Conservation (phyloP, 2,113 vertebrate genomes). For the Ictalurus furcatus region DNA sequence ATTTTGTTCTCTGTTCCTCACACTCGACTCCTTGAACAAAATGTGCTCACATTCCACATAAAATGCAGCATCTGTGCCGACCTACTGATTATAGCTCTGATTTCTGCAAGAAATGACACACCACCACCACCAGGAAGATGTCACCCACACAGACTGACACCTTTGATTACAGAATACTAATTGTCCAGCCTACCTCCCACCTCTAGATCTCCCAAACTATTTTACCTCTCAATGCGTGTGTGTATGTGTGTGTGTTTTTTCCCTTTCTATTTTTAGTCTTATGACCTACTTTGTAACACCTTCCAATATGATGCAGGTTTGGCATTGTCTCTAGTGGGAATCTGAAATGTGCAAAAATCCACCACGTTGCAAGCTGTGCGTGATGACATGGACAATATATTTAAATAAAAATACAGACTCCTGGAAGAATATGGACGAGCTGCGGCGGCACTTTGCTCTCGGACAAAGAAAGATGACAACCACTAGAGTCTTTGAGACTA, state of each 20-base stretch:
- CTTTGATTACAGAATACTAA: slow-evolving; percentile 15
- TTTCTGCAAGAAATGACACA: slow-evolving; percentile 16
- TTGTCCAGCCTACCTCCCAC: slow-evolving; percentile 14
- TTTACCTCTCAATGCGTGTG: slow-evolving; percentile 51
- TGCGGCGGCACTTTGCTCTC: background rate
- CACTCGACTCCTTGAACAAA: slow-evolving; percentile 22
- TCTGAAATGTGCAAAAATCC: slow-evolving; percentile 51
- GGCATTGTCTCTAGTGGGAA: slow-evolving; percentile 85
- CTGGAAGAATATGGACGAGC: background rate
- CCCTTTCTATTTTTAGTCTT: slow-evolving; percentile 61
- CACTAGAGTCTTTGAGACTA: slow-evolving; percentile 16
- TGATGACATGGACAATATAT: slow-evolving; percentile 27
- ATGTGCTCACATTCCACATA: slow-evolving; percentile 18
- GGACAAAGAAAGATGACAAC: background rate
- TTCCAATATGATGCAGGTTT: slow-evolving; percentile 92
- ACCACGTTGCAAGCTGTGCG: slow-evolving; percentile 18
- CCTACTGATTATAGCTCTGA: slow-evolving; percentile 26
- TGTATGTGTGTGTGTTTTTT: slow-evolving; percentile 41
- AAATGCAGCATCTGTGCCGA: background rate
- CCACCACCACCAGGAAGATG: slow-evolving; percentile 24
- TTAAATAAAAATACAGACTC: slow-evolving; percentile 24
- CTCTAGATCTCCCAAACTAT: slow-evolving; percentile 19
- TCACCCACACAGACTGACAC: slow-evolving; percentile 32
- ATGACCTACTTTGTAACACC: slow-evolving; percentile 89
- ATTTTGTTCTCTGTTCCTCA: slow-evolving; percentile 23